These are phyloP conservation scores for Hybognathus amarus DNA, from an alignment of 2,797 vertebrate genomes.

Conservation along the genomic window DNA sequence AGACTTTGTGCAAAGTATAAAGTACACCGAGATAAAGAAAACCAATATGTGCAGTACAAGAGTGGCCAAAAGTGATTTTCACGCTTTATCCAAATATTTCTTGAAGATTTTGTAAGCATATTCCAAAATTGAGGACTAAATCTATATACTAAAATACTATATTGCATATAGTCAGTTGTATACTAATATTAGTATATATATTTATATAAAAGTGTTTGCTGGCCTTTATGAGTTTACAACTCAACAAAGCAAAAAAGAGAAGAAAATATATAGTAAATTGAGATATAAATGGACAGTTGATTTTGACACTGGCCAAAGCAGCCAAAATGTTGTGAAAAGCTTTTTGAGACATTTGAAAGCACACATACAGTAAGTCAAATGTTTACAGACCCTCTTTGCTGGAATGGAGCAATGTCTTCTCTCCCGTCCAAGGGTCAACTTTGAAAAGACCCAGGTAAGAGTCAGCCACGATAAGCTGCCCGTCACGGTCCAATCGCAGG, in stretches of 20 bases:
- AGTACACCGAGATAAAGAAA: background rate
- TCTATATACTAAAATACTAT: too few species aligned
- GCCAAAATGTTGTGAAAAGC: background rate
- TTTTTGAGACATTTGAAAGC: background rate
- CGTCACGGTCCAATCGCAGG: constrained; percentile 66
- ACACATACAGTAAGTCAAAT: background rate
- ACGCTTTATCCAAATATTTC: background rate
- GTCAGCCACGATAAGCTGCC: constrained; percentile 76
- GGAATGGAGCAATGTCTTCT: constrained; percentile 72
- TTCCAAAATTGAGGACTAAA: background rate
- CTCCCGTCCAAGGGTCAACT: constrained; percentile 71
- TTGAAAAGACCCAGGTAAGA: constrained; percentile 77
- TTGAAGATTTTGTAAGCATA: background rate
- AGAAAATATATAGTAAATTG: background rate
- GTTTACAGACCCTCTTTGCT: constrained; percentile 71
- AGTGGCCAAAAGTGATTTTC: background rate
- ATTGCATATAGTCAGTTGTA: background rate
- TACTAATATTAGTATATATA: background rate
- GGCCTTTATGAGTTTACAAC: background rate
- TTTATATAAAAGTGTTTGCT: background rate
- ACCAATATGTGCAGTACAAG: background rate
- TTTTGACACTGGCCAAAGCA: background rate
- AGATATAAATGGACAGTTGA: background rate
- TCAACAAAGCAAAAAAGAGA: background rate
- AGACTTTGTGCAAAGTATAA: too few species aligned